Conservation (phyloP, 2,888 invertebrate genomes). For the Linhomoeus sp. region DNA sequence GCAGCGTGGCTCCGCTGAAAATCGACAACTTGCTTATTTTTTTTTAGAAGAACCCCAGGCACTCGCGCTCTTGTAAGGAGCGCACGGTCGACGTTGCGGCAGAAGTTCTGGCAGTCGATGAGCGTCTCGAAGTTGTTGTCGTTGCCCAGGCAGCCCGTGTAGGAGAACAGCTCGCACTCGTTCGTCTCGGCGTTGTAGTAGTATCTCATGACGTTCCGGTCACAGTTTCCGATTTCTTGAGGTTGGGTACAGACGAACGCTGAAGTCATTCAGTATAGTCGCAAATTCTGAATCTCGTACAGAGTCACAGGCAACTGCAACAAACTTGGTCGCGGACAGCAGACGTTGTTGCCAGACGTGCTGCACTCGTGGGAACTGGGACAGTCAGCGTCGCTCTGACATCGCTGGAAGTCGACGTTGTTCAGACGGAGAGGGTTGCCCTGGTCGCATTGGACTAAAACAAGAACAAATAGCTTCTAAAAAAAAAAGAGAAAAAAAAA, state of each 20-base stretch:
- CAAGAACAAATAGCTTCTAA: too few relatives aligned
- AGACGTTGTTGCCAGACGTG: constrained; percentile 10
- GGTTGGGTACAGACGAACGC: background rate
- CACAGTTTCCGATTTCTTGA: background rate
- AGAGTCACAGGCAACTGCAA: too few relatives aligned
- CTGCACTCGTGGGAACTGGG: constrained; percentile 22
- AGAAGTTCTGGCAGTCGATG: constrained; percentile 16
- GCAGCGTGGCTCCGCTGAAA: too few relatives aligned
- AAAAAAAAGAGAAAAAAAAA: too few relatives aligned
- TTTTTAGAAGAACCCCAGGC: too few relatives aligned
- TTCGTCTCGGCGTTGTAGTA: background rate
- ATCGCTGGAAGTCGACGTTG: constrained; percentile 11
- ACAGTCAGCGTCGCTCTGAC: constrained; percentile 20
- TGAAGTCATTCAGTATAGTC: too few relatives aligned
- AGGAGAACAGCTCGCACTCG: constrained; percentile 23
- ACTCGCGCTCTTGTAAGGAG: too few relatives aligned
- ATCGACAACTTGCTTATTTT: too few relatives aligned
- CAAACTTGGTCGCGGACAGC: constrained; percentile 22
- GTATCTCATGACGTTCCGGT: background rate
- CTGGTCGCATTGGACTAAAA: background rate
- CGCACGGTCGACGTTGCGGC: too few relatives aligned
- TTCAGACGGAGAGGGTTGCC: background rate
- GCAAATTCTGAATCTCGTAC: too few relatives aligned
- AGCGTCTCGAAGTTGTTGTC: constrained; percentile 25
- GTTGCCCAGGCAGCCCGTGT: constrained; percentile 22